These are phyloP conservation scores for Ctenoplectra terminalis DNA, from an alignment of 1,140 invertebrate species.

Conservation along the genomic window DNA sequence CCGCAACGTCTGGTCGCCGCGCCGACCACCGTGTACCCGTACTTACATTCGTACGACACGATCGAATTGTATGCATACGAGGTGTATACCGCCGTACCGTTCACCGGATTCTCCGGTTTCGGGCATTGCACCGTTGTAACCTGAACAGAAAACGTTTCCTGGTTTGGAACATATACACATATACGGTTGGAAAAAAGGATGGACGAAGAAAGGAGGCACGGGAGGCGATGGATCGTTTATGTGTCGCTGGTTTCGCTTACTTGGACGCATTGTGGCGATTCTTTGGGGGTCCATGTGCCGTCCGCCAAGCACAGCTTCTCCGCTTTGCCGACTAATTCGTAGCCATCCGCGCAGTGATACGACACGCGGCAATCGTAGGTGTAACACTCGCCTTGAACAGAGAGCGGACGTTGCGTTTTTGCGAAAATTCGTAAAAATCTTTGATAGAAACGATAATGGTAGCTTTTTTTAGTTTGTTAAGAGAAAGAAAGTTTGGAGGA, in stretches of 20 bases:
- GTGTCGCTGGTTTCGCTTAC: slow-evolving; percentile 78
- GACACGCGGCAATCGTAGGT: slow-evolving; percentile 95
- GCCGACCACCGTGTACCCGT: slow-evolving; percentile 95
- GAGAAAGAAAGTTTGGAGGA: no score
- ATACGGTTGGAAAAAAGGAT: no score
- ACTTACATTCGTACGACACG: slow-evolving; percentile 96
- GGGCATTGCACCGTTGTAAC: slow-evolving; percentile 95
- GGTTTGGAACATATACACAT: neutral
- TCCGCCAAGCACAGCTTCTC: slow-evolving; percentile 94
- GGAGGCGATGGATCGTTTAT: neutral
- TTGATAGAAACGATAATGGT: no score
- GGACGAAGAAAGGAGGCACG: neutral
- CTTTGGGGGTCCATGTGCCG: slow-evolving; percentile 94
- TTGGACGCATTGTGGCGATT: slow-evolving; percentile 93
- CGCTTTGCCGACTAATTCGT: slow-evolving; percentile 93
- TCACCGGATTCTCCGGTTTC: slow-evolving; percentile 92
- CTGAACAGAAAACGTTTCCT: slow-evolving; percentile 68
- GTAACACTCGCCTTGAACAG: slow-evolving; percentile 90
- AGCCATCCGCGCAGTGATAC: slow-evolving; percentile 96
- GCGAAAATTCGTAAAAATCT: no score
- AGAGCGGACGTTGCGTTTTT: neutral
- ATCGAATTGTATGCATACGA: slow-evolving; percentile 97
- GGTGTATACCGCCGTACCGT: slow-evolving; percentile 95
- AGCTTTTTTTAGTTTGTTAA: no score
- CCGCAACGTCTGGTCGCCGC: slow-evolving; percentile 93